Conservation (phyloP, 2,888 invertebrate genomes). For the Habrosyne pyritoides region DNA sequence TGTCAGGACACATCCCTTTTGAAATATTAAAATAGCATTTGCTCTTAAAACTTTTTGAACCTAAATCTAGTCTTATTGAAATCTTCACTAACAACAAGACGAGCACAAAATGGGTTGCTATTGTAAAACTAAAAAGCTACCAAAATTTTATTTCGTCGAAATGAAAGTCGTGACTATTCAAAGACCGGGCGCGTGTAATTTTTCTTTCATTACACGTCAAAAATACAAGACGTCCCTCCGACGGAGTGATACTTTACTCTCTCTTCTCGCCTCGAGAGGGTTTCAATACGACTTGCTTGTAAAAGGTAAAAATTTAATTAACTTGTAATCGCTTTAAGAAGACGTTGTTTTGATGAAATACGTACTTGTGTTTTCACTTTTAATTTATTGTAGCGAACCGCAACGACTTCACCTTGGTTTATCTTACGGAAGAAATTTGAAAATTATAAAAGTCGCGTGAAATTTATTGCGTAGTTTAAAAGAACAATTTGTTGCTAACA, state of each 20-base stretch:
- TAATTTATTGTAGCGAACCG: no score
- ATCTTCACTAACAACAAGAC: background rate
- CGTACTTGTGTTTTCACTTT: background rate
- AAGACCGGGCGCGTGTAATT: slow-evolving; percentile 51
- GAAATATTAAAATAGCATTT: no score
- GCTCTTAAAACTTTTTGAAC: no score
- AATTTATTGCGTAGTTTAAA: no score
- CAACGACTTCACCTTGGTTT: no score
- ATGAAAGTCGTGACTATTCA: slow-evolving; percentile 48
- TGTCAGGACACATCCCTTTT: no score
- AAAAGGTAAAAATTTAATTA: background rate
- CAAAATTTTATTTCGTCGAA: slow-evolving; percentile 65
- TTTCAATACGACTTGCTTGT: background rate
- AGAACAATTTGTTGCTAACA: no score
- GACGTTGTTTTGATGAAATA: background rate
- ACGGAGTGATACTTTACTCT: background rate
- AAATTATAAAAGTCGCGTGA: no score
- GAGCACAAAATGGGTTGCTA: background rate
- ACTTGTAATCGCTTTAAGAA: background rate
- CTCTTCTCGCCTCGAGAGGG: background rate
- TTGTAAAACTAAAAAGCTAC: slow-evolving; percentile 19
- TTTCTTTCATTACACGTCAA: slow-evolving; percentile 70
- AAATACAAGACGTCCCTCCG: slow-evolving; percentile 20
- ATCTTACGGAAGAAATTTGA: no score
- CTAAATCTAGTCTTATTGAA: background rate